A percentile compares a stretch with the other conserved stretches of the same genome.
Evolutionary conservation across 2,888 invertebrate genomes (phyloP).

Genomic region (Oxyscelio sp.): DNA sequence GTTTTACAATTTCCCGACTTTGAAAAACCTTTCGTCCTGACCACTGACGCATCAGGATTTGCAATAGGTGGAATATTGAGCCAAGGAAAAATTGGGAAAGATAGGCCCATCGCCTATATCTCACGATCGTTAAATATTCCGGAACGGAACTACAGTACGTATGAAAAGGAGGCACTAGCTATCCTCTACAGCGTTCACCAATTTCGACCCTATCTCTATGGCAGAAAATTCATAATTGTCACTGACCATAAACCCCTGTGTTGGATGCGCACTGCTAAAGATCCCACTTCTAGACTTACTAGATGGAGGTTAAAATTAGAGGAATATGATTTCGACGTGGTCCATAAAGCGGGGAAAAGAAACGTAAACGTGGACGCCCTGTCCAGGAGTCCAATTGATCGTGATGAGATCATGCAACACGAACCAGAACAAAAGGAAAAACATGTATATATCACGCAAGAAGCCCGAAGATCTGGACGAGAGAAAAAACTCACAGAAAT

Average conservation of each 20-base stretch:
- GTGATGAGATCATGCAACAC: not conserved
- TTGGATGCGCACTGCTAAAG: not conserved
- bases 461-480: not conserved
- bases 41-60: conserved; percentile 50
- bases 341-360: not conserved
- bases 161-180: conserved; percentile 28
- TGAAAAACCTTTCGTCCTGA: conserved; percentile 45
- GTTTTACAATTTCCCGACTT: conserved; percentile 66
- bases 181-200: conserved; percentile 10
- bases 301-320: conserved; percentile 14
- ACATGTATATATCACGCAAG: not conserved
- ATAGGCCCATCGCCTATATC: not conserved
- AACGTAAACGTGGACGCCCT: not conserved
- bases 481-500: not conserved
- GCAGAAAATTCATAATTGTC: conserved; percentile 4
- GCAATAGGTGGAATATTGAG: conserved; percentile 62
- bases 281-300: conserved; percentile 5
- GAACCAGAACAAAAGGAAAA: not conserved
- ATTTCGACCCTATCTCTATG: conserved; percentile 32
- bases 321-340: conserved; percentile 4
- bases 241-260: not conserved
- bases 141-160: not conserved
- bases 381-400: not conserved
- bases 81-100: conserved; percentile 49
- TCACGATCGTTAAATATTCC: not conserved